Percentiles rank a stretch among this genome's conserved stretches.
These are phyloP conservation scores for Crocallis elinguaria DNA, from an alignment of 2,888 invertebrate genomes.

Conservation along the genomic window DNA sequence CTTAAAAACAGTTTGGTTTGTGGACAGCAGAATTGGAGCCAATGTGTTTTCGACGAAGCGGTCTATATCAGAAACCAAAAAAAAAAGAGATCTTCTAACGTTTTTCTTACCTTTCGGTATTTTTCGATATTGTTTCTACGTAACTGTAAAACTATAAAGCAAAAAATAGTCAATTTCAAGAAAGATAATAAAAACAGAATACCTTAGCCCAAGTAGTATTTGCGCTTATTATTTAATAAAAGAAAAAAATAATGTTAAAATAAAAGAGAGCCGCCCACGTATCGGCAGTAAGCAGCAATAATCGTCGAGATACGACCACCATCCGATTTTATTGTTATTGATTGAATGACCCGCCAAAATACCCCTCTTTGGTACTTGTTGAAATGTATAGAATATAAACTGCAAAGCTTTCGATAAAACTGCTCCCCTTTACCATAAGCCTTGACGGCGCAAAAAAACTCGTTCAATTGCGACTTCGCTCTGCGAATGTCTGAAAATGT, in stretches of 20 bases:
- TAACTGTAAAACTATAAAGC: no score
- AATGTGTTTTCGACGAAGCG: no score
- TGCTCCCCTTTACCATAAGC: conserved; percentile 33
- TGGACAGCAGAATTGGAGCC: no score
- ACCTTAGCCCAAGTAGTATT: no score
- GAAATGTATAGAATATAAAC: conserved; percentile 38
- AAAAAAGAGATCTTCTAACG: no score
- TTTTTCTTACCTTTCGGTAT: no score
- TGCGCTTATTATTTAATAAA: no score
- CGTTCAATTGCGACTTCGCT: conserved; percentile 29
- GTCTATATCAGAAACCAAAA: no score
- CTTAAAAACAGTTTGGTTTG: no score
- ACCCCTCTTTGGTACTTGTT: conserved; percentile 34
- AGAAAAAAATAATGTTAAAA: conserved; percentile 1
- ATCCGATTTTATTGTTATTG: conserved; percentile 41
- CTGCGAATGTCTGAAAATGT: conserved; percentile 29
- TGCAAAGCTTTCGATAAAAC: conserved; percentile 37
- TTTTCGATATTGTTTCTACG: no score
- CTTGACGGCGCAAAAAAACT: conserved; percentile 32
- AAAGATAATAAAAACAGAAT: no score
- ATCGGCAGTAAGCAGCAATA: conserved; percentile 26
- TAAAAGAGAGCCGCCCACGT: conserved; percentile 16
- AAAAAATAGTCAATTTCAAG: no score
- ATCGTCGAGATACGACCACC: conserved; percentile 29
- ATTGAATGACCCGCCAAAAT: conserved; percentile 36